phyloP scores from a whole-genome alignment of 2,113 vertebrate genomes.

The Toxotes chatareus region DNA sequence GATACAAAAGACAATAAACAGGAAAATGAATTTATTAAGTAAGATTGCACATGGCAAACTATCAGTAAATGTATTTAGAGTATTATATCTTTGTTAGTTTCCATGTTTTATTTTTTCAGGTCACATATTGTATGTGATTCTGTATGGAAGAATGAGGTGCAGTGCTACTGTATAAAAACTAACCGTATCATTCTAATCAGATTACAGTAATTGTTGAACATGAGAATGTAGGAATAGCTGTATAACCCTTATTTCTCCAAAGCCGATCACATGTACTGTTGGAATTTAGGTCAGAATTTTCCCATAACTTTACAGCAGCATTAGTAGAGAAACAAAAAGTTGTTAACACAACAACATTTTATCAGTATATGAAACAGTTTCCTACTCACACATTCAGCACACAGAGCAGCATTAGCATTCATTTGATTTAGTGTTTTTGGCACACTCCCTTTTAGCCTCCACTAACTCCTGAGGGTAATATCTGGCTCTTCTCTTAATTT shows the following conservation, averaged over 20 bases:
- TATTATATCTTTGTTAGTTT: neutral
- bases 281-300: slow-evolving; percentile 30
- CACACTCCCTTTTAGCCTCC: too few species aligned
- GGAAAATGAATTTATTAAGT: too few species aligned
- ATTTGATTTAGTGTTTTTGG: too few species aligned
- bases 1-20: neutral
- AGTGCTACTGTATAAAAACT: neutral
- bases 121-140: neutral
- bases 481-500: too few species aligned
- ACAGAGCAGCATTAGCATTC: too few species aligned
- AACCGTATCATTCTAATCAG: slow-evolving; percentile 1
- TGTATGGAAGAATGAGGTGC: neutral
- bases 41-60: too few species aligned
- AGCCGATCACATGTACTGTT: slow-evolving; percentile 32
- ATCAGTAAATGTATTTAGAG: neutral
- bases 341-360: neutral
- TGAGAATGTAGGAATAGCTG: slow-evolving; percentile 3
- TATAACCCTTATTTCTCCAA: slow-evolving; percentile 28
- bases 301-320: slow-evolving; percentile 2
- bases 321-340: neutral
- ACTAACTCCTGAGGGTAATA: too few species aligned
- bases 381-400: too few species aligned
- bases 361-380: too few species aligned
- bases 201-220: slow-evolving; percentile 34
- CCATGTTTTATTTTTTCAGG: neutral